These are phyloP conservation scores for Hermodice carunculata DNA, from an alignment of 2,888 invertebrate species.

Conservation along the genomic window DNA sequence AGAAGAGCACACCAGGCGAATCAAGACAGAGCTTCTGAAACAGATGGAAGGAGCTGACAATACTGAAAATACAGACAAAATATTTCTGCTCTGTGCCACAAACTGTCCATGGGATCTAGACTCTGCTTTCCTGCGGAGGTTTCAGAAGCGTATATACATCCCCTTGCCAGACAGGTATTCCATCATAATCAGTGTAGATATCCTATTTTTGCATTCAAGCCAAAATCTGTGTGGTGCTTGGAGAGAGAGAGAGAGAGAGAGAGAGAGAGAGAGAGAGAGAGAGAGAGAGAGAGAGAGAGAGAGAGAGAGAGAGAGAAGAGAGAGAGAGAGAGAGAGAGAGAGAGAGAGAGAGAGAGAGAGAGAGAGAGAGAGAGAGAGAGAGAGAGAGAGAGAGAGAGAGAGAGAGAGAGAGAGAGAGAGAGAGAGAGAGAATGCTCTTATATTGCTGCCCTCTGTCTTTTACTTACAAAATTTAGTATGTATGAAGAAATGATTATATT, in stretches of 20 bases:
- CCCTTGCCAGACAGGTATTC: conserved; percentile 73
- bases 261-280: no score
- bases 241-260: no score
- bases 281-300: no score
- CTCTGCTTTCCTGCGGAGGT: conserved; percentile 74
- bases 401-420: background rate
- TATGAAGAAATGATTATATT: background rate
- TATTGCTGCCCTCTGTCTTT: background rate
- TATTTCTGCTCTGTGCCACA: conserved; percentile 74
- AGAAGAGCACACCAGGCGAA: conserved; percentile 72
- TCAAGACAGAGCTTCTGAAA: conserved; percentile 75
- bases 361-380: no score
- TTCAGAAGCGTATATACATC: conserved; percentile 74
- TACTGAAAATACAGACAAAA: conserved; percentile 34
- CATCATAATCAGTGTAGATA: no score
- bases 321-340: no score
- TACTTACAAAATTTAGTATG: background rate
- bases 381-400: background rate
- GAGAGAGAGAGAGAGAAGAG: no score
- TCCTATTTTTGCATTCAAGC: no score
- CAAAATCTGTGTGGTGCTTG: no score
- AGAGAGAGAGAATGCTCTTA: background rate
- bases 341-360: no score
- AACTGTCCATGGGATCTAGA: conserved; percentile 78
- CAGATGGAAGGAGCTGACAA: conserved; percentile 72